Conservation (phyloP, 1,140 invertebrate species). For the Mactra quadrangularis region DNA sequence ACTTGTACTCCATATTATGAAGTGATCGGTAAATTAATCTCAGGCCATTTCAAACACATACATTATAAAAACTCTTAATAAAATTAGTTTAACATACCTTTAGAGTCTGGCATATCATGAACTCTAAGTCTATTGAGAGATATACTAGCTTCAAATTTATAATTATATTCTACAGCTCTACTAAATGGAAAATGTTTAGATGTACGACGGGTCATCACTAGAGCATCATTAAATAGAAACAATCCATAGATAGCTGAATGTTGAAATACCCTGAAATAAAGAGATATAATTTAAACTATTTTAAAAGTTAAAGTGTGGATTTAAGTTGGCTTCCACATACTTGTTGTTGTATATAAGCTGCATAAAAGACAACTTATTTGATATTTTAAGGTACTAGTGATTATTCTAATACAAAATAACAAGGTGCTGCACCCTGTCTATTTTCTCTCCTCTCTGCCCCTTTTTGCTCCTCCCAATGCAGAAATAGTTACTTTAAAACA, state of each 20-base stretch:
- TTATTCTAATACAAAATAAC: too few species aligned
- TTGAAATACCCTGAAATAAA: conserved; percentile 72
- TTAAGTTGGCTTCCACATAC: background rate
- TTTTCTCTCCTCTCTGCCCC: too few species aligned
- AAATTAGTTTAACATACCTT: conserved; percentile 78
- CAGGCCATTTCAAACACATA: too few species aligned
- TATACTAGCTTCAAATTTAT: conserved; percentile 74
- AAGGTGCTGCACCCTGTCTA: too few species aligned
- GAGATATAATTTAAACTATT: background rate
- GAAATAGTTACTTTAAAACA: too few species aligned
- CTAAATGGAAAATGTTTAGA: conserved; percentile 77
- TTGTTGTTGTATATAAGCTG: background rate
- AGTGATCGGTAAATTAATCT: too few species aligned
- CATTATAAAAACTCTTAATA: too few species aligned
- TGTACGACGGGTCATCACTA: conserved; percentile 75
- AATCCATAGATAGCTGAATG: conserved; percentile 74
- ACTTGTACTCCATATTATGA: too few species aligned
- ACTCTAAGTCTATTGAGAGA: conserved; percentile 68
- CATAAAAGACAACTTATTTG: background rate
- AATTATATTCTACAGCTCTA: conserved; percentile 71
- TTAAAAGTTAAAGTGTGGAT: background rate
- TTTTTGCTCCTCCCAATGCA: too few species aligned
- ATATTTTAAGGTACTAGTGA: too few species aligned
- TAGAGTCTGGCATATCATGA: conserved; percentile 76
- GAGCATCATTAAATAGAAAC: conserved; percentile 78